These are phyloP conservation scores for Craniophora ligustri DNA, from an alignment of 2,888 invertebrate species.

Conservation along the genomic window DNA sequence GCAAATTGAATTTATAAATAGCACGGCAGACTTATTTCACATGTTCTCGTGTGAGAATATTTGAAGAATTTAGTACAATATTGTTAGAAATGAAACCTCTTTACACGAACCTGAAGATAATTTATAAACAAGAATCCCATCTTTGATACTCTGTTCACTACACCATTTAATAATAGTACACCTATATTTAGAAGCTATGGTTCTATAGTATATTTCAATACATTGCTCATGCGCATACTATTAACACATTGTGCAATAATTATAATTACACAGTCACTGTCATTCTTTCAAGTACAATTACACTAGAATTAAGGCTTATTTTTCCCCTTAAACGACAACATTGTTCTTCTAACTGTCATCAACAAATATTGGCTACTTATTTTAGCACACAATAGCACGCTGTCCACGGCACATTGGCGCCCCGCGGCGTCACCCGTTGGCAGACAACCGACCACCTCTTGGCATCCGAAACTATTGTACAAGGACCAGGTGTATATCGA, in stretches of 20 bases:
- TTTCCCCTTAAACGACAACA: conserved; percentile 26
- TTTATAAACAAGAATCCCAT: not conserved
- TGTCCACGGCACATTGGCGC: conserved; percentile 57
- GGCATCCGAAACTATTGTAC: conserved; percentile 61
- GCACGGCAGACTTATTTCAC: conserved; percentile 21
- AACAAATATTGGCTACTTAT: conserved; percentile 31
- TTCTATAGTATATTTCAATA: not conserved
- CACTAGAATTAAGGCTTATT: not conserved
- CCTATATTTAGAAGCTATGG: not conserved
- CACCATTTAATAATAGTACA: not conserved
- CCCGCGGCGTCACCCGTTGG: conserved; percentile 69
- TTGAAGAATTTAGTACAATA: conserved; percentile 34
- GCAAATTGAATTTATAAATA: conserved; percentile 46
- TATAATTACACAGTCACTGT: not conserved
- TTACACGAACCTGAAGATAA: not conserved
- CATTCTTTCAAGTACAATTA: conserved; percentile 5
- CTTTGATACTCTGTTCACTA: not conserved
- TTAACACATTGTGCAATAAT: not conserved
- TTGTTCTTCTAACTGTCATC: conserved; percentile 14
- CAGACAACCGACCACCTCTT: conserved; percentile 59
- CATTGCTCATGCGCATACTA: not conserved
- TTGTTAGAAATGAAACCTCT: conserved; percentile 16
- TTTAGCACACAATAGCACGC: conserved; percentile 61
- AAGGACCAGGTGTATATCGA: conserved; percentile 59
- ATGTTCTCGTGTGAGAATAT: conserved; percentile 21